Percentiles rank a stretch among this genome's conserved stretches.
Conservation (phyloP, 1,140 invertebrate species). For the Olivierus martensii region DNA sequence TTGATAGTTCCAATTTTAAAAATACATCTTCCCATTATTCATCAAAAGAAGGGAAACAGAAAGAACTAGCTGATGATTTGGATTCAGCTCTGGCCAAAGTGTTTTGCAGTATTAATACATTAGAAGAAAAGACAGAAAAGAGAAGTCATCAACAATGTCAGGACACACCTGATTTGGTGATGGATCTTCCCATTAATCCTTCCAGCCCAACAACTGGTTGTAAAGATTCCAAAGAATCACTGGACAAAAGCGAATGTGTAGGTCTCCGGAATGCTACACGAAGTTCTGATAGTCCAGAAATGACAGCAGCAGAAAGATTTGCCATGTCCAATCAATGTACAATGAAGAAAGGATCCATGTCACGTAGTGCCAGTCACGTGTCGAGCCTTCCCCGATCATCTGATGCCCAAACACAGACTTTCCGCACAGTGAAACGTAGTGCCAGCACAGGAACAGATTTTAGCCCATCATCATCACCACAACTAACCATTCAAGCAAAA, state of each 20-base stretch:
- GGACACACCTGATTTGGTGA: conserved; percentile 73
- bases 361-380: conserved; percentile 15
- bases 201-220: conserved; percentile 13
- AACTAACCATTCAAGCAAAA: conserved; percentile 19
- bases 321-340: conserved; percentile 67
- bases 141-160: conserved; percentile 30
- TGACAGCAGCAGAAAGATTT: conserved; percentile 51
- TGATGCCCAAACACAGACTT: conserved; percentile 24
- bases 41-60: too few relatives aligned
- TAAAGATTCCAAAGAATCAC: conserved; percentile 22
- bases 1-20: too few relatives aligned
- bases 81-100: too few relatives aligned
- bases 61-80: too few relatives aligned
- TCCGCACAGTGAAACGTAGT: conserved; percentile 19
- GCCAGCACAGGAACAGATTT: conserved; percentile 16
- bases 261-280: conserved; percentile 21
- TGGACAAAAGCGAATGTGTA: conserved; percentile 27
- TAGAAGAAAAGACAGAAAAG: too few relatives aligned
- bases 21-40: too few relatives aligned
- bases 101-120: too few relatives aligned
- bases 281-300: conserved; percentile 47
- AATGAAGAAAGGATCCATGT: conserved; percentile 44
- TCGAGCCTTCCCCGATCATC: conserved; percentile 7
- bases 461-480: conserved; percentile 12
- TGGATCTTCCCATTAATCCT: conserved; percentile 56